These are phyloP conservation scores for Neodon shergylaensis DNA, from an alignment of 2,113 vertebrate species.

Conservation along the genomic window DNA sequence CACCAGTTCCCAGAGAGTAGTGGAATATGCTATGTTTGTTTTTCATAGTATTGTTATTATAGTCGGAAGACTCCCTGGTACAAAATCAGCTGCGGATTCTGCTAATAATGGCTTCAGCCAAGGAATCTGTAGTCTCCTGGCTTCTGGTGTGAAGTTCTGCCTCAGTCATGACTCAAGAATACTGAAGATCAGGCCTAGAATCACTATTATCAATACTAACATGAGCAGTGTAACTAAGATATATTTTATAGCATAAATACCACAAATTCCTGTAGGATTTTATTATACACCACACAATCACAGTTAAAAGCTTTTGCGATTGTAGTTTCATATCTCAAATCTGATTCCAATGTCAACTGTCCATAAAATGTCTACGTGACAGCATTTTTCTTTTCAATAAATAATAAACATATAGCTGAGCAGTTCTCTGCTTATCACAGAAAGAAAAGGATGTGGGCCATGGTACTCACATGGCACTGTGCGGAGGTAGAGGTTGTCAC, in stretches of 20 bases:
- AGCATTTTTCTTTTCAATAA: not conserved
- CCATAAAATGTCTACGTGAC: not conserved
- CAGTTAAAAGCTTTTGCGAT: not conserved
- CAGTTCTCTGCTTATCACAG: not conserved
- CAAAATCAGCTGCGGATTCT: constrained; percentile 20
- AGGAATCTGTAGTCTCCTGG: constrained; percentile 15
- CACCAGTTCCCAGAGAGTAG: not conserved
- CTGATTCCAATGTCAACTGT: not conserved
- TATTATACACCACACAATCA: not conserved
- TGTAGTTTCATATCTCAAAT: constrained; percentile 18
- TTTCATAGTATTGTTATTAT: not conserved
- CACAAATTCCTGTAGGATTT: not conserved
- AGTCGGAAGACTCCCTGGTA: not conserved
- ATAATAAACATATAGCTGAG: not conserved
- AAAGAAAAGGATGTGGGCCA: not conserved
- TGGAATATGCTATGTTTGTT: not conserved
- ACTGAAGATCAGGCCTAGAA: not conserved
- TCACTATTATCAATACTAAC: not conserved
- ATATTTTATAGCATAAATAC: constrained; percentile 21
- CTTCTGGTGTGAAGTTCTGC: not conserved
- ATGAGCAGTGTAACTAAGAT: not conserved
- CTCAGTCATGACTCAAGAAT: not conserved
- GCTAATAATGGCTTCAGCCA: not conserved
- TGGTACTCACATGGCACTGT: constrained; percentile 97
- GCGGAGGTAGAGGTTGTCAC: constrained; percentile 99